phyloP scores from a whole-genome alignment of 2,113 vertebrate species.

The Labeo catla region DNA sequence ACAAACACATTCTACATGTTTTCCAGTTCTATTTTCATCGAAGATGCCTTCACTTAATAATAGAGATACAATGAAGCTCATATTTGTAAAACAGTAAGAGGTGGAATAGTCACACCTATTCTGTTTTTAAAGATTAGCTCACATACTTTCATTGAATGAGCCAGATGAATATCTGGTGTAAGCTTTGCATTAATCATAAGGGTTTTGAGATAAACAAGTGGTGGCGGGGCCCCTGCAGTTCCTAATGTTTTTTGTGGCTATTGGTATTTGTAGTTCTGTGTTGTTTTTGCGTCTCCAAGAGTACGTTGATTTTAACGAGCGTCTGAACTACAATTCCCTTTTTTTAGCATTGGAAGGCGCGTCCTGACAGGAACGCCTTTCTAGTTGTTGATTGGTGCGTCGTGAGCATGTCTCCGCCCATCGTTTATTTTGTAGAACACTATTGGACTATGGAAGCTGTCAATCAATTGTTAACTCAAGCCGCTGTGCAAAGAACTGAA shows the following conservation, averaged over 20 bases:
- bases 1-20: background rate
- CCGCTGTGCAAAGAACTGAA: conserved; percentile 56
- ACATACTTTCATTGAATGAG: background rate
- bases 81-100: background rate
- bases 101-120: background rate
- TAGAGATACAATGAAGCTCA: background rate
- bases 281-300: no score
- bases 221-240: conserved; percentile 15
- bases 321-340: conserved; percentile 62
- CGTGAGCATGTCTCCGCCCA: background rate
- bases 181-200: conserved; percentile 39
- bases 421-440: accelerated
- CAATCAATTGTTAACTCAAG: conserved; percentile 65
- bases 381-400: conserved; percentile 46
- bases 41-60: background rate
- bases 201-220: conserved; percentile 73
- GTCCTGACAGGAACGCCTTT: background rate
- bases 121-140: background rate
- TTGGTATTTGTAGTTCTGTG: conserved; percentile 66
- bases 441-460: conserved; percentile 56
- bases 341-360: background rate
- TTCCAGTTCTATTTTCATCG: background rate
- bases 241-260: background rate
- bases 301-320: background rate
- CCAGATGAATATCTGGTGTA: conserved; percentile 6